These are phyloP conservation scores for Oreohelix idahoensis DNA, from an alignment of 1,140 invertebrate species.

Conservation along the genomic window DNA sequence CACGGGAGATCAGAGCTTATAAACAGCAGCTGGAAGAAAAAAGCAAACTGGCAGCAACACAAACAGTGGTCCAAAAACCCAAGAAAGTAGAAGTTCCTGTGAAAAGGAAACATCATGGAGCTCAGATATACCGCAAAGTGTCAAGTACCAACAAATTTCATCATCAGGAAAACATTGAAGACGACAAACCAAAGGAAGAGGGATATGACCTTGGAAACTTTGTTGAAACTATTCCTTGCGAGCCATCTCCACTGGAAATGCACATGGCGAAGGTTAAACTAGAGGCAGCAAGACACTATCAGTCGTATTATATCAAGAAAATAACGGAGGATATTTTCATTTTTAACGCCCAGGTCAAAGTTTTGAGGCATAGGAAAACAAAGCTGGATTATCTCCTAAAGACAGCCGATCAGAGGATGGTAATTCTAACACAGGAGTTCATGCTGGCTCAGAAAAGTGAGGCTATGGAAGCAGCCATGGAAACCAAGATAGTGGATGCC, in stretches of 20 bases:
- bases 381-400: constrained; percentile 32
- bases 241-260: background rate
- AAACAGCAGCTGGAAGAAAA: constrained; percentile 20
- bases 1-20: constrained; percentile 7
- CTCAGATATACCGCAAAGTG: background rate
- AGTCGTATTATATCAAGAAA: constrained; percentile 1
- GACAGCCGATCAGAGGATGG: constrained; percentile 24
- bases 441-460: constrained; percentile 33
- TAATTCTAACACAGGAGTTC: constrained; percentile 24
- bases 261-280: background rate
- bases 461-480: constrained; percentile 28
- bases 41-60: background rate
- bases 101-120: background rate
- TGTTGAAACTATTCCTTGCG: constrained; percentile 7
- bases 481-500: constrained; percentile 5
- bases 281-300: background rate
- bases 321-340: constrained; percentile 14
- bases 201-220: background rate
- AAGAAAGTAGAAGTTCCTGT: background rate
- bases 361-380: constrained; percentile 15
- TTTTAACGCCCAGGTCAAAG: constrained; percentile 27
- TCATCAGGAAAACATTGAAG: background rate
- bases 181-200: background rate
- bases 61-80: background rate
- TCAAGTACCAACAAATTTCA: background rate